Base-by-base conservation (phyloP, 2,888 invertebrate genomes). In the Athalia circularis region DNA sequence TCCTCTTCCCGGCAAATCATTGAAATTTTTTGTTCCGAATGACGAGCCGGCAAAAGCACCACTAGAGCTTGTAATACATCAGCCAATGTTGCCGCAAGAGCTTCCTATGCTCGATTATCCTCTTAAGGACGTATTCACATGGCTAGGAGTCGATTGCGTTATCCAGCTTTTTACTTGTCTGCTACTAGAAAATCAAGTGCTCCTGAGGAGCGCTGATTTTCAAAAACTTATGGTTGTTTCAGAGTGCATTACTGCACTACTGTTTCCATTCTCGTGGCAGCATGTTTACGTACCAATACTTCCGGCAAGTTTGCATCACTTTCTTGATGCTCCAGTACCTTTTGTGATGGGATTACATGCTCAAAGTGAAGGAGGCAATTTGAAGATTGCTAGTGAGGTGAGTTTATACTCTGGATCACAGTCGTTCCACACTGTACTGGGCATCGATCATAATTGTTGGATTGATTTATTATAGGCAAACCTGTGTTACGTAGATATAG, bases 241-340 rank as follows among this genome's bases (percentile, higher is more conserved):
- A 5, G 99, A 99, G 91, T 96, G 98, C 85, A 94, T 99, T 84
- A 96, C 96, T 3, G 93, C 96, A 0, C 92, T 99, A 45, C 92
- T 99, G 59, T 96, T 99, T 87, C 99, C 99, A 1, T 99, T 99
- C 90, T 93, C 95, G 47, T 99, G 99, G 99, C 98, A 98, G 76
- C 99, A 99, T 90, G 99, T 99, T 3, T 99, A 99, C 91, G 99
- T 99, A 80, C 99, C 99, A 48, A 98, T 99, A 87, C 92, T 99
- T 85, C 99, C 99, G 0, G 96, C 98, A 72, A 96, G 97, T 15
- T 92, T 98, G 80, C 96, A 97, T 90, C 98, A 99, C 89, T 99
- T 99, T 91, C 93, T 99, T 67, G 99, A 99, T 91, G 99, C 99
- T 5, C 99, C 99, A 0, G 99, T 99, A 77, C 99, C 99, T 54